These are phyloP conservation scores for Lordiphosa mommai DNA, from an alignment of 1,140 invertebrate genomes.

Conservation along the genomic window DNA sequence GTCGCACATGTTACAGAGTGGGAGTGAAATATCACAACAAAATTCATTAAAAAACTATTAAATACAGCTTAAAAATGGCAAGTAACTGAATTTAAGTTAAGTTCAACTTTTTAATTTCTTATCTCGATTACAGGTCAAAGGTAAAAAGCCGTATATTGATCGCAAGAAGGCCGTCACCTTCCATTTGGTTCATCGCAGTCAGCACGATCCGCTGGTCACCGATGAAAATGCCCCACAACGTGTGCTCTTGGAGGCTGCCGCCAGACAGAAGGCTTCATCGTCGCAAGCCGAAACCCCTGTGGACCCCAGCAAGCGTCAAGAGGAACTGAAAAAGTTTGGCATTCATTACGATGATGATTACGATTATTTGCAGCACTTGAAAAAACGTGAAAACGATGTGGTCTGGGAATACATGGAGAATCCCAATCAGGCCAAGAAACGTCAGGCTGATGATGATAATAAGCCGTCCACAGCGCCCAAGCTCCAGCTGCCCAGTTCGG, in stretches of 20 bases:
- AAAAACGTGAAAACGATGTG: slow-evolving; percentile 81
- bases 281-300: slow-evolving; percentile 28
- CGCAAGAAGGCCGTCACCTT: slow-evolving; percentile 95
- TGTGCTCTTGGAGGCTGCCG: slow-evolving; percentile 84
- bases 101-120: too few species aligned
- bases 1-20: too few species aligned
- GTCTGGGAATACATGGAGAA: slow-evolving; percentile 79
- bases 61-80: too few species aligned
- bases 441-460: slow-evolving; percentile 8
- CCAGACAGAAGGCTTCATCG: slow-evolving; percentile 42
- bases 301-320: slow-evolving; percentile 82
- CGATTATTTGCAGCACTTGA: slow-evolving; percentile 96
- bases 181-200: slow-evolving; percentile 93
- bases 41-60: too few species aligned
- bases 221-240: slow-evolving; percentile 93
- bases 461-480: slow-evolving; percentile 45
- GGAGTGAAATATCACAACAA: too few species aligned
- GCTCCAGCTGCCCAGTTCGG: slow-evolving; percentile 86
- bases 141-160: slow-evolving; percentile 94
- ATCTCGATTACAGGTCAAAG: slow-evolving; percentile 87
- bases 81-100: too few species aligned
- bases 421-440: slow-evolving; percentile 65
- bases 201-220: slow-evolving; percentile 92
- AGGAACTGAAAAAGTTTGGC: slow-evolving; percentile 94
- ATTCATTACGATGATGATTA: slow-evolving; percentile 98